Percentiles rank a stretch among this genome's conserved stretches.
Conservation (phyloP, 2,797 vertebrate genomes). For the Typhlichthys eigenmanni region DNA sequence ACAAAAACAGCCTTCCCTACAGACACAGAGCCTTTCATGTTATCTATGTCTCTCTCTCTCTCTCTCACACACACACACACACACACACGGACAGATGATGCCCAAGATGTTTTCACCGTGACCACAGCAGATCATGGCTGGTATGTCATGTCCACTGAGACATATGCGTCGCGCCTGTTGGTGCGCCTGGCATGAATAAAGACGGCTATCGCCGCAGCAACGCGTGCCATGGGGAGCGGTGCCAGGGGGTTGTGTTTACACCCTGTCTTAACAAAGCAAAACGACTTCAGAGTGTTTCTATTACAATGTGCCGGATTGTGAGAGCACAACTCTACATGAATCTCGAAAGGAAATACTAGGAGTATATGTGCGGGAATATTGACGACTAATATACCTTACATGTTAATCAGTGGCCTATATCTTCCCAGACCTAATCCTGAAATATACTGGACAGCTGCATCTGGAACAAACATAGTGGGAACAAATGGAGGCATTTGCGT, state of each 20-base stretch:
- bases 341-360: too few species aligned
- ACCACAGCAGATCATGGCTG: constrained; percentile 64
- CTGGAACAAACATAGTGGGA: neutral
- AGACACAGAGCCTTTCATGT: neutral
- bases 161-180: constrained; percentile 55
- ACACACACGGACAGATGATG: constrained; percentile 49
- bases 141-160: constrained; percentile 50
- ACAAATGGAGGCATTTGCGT: neutral
- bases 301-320: neutral
- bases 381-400: too few species aligned
- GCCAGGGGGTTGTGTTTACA: constrained; percentile 17
- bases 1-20: neutral
- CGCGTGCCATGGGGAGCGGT: constrained; percentile 22
- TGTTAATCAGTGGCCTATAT: neutral
- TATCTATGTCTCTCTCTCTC: neutral
- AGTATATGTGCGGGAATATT: too few species aligned
- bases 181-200: constrained; percentile 37
- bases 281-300: neutral
- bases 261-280: constrained; percentile 22
- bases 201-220: constrained; percentile 26
- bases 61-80: neutral
- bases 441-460: neutral
- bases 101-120: constrained; percentile 52
- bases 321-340: too few species aligned
- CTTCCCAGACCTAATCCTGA: neutral